These are phyloP conservation scores for Anolis sagrei DNA, from an alignment of 2,113 vertebrate species.

Conservation along the genomic window DNA sequence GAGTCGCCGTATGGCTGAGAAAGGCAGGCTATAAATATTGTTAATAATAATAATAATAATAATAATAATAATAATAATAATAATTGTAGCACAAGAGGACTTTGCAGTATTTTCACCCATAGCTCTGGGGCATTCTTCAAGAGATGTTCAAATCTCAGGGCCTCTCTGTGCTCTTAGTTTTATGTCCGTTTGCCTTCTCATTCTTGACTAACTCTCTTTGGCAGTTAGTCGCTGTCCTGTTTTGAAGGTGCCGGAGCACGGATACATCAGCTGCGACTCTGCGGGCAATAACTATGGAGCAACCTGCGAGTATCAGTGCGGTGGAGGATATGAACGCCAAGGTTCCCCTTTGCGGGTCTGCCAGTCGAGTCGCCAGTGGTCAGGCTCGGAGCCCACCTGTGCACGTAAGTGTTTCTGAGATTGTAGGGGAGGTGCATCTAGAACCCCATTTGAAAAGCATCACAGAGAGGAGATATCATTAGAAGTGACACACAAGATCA, in stretches of 20 bases:
- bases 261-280: conserved; percentile 88
- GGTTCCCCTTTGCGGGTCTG: conserved; percentile 84
- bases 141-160: no score
- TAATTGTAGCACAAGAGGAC: no score
- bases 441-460: neutral
- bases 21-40: no score
- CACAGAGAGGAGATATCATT: neutral
- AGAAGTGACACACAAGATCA: neutral
- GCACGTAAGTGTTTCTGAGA: conserved; percentile 77
- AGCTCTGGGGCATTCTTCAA: neutral
- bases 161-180: neutral
- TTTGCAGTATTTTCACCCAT: neutral
- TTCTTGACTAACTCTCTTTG: neutral
- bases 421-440: neutral
- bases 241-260: conserved; percentile 84
- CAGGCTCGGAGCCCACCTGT: conserved; percentile 80
- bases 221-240: conserved; percentile 87
- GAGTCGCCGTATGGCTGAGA: no score
- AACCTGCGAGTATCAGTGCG: conserved; percentile 89
- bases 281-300: conserved; percentile 90
- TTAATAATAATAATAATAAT: no score
- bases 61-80: no score
- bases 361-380: conserved; percentile 88
- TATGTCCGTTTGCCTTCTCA: neutral
- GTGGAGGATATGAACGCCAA: conserved; percentile 86